A percentile compares a stretch with the other conserved stretches of the same genome.
phyloP scores from a whole-genome alignment of 2,797 vertebrate species.

The Melanotaenia pygmaea region DNA sequence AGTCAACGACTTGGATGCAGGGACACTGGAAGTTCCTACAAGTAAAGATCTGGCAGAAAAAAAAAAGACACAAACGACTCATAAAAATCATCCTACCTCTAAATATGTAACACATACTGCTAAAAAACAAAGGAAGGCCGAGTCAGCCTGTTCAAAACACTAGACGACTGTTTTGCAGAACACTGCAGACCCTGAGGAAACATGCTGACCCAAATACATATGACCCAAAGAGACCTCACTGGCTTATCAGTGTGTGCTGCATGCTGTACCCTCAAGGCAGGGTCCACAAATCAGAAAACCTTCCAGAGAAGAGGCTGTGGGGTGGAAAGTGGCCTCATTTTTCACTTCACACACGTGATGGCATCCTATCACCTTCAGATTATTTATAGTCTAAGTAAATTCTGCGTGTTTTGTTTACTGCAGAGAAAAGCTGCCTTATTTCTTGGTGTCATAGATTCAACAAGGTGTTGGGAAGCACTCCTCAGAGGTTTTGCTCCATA shows the following conservation, averaged over 20 bases:
- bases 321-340: slow-evolving; percentile 4
- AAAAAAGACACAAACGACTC: not conserved
- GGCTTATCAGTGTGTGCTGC: slow-evolving; percentile 13
- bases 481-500: no score
- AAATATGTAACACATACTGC: not conserved
- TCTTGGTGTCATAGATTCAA: no score
- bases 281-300: slow-evolving; percentile 36
- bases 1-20: not conserved
- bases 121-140: not conserved
- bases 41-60: no score
- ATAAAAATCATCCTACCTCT: not conserved
- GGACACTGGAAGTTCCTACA: no score
- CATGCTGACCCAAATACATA: slow-evolving; percentile 46
- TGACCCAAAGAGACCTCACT: slow-evolving; percentile 32
- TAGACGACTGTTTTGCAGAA: slow-evolving; percentile 25
- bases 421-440: no score
- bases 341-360: no score
- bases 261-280: not conserved
- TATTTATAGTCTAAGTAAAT: no score
- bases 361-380: no score
- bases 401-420: no score
- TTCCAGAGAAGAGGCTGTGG: slow-evolving; percentile 24
- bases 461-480: no score
- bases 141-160: slow-evolving; percentile 11
- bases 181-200: slow-evolving; percentile 27